These are phyloP conservation scores for Drosophila micromelanica DNA, from an alignment of 1,140 invertebrate genomes.

Conservation along the genomic window DNA sequence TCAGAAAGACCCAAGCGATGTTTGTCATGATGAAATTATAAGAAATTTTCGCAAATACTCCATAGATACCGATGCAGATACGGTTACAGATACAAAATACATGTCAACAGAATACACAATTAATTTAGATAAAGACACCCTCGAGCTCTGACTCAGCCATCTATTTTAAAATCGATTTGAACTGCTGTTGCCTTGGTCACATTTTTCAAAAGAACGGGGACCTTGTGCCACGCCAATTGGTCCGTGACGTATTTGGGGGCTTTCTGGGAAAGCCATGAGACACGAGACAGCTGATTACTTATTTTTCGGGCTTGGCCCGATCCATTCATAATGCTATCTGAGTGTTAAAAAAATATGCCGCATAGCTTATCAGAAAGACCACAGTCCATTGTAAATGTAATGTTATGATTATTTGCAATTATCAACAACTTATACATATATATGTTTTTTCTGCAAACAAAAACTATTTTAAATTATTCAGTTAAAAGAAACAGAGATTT, in stretches of 20 bases:
- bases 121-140: conserved; percentile 15
- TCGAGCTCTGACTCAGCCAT: conserved; percentile 16
- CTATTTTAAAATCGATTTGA: conserved; percentile 16
- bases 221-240: neutral
- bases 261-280: conserved; percentile 29
- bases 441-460: too few relatives aligned
- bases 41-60: conserved; percentile 14
- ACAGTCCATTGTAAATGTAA: too few relatives aligned
- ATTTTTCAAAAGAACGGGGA: conserved; percentile 10
- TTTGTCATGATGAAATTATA: conserved; percentile 38
- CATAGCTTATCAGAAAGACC: too few relatives aligned
- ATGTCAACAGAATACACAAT: conserved; percentile 39
- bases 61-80: conserved; percentile 25
- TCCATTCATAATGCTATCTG: neutral
- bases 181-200: conserved; percentile 15
- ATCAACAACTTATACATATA: too few relatives aligned
- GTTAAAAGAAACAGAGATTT: too few relatives aligned
- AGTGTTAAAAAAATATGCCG: too few relatives aligned
- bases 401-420: too few relatives aligned
- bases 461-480: too few relatives aligned
- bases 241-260: conserved; percentile 22
- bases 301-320: neutral
- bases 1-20: neutral
- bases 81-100: conserved; percentile 25
- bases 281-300: conserved; percentile 4